Percentiles rank a stretch among this genome's conserved stretches.
These are phyloP conservation scores for Lagopus muta DNA, from an alignment of 2,113 vertebrate species.

Conservation along the genomic window DNA sequence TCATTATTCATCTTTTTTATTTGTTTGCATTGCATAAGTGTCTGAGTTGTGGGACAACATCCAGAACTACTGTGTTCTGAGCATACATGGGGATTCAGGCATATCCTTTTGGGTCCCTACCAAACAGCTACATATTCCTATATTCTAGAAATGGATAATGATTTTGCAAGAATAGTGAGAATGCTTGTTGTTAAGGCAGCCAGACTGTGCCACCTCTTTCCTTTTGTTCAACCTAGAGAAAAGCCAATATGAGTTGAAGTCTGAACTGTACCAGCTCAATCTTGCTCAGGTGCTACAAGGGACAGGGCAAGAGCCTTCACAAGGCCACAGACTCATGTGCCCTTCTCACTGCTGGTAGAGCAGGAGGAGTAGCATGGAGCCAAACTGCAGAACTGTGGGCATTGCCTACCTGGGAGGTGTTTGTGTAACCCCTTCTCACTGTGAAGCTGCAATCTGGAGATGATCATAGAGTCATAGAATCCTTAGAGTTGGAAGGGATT, in stretches of 20 bases:
- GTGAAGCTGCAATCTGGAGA: background rate
- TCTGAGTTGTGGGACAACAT: background rate
- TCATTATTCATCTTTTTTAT: background rate
- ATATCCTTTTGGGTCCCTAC: background rate
- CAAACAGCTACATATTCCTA: background rate
- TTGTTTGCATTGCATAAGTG: background rate
- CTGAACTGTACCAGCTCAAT: fast-evolving
- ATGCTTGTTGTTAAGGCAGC: background rate
- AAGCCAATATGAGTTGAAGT: background rate
- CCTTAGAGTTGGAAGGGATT: no score
- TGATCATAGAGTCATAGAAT: no score
- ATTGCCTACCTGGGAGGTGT: fast-evolving
- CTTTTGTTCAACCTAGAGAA: fast-evolving
- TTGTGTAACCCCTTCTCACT: background rate
- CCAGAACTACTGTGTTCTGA: background rate
- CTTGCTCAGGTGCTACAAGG: fast-evolving
- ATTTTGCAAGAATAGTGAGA: background rate
- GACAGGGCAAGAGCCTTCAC: fast-evolving
- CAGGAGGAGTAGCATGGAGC: background rate
- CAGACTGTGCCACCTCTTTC: background rate
- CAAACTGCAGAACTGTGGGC: background rate
- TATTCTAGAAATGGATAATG: background rate
- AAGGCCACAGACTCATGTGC: fast-evolving
- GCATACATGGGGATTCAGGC: background rate
- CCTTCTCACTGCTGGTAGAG: fast-evolving